phyloP scores from a whole-genome alignment of 30 jellyfish, hydroid and myxozoan genomes.

The Chrysaora quinquecirrha region DNA sequence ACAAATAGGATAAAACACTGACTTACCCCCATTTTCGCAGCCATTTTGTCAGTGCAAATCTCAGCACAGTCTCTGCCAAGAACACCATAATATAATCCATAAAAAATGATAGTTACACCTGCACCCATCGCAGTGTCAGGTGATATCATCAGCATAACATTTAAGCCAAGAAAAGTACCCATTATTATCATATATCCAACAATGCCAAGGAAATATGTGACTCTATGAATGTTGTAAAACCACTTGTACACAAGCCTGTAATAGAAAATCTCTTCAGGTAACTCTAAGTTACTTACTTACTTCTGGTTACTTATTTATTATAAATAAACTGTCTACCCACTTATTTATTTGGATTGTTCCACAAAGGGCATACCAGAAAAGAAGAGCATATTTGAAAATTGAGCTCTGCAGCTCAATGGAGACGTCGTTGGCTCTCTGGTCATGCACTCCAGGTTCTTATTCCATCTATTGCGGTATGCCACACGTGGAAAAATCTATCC shows the following conservation, averaged over 20 bases:
- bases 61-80: conserved; percentile 97
- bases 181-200: conserved; percentile 81
- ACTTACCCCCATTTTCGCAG: conserved; percentile 98
- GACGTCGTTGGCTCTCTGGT: no score
- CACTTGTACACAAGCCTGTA: conserved; percentile 87
- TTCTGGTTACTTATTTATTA: no score
- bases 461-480: no score
- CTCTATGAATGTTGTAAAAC: conserved; percentile 93
- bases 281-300: no score
- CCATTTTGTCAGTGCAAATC: conserved; percentile 89
- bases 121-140: conserved; percentile 95
- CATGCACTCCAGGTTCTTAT: no score
- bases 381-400: no score
- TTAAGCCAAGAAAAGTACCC: conserved; percentile 93
- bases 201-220: conserved; percentile 85
- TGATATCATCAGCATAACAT: conserved; percentile 63
- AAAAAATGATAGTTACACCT: conserved; percentile 86
- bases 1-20: no score
- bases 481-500: no score
- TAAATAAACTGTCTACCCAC: no score
- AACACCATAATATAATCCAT: conserved; percentile 95
- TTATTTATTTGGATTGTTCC: no score
- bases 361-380: no score
- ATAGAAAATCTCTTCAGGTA: neutral
- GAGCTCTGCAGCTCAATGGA: no score